Evolutionary conservation across 1,140 invertebrate species (phyloP).

Genomic region (Drosophila lowei): DNA sequence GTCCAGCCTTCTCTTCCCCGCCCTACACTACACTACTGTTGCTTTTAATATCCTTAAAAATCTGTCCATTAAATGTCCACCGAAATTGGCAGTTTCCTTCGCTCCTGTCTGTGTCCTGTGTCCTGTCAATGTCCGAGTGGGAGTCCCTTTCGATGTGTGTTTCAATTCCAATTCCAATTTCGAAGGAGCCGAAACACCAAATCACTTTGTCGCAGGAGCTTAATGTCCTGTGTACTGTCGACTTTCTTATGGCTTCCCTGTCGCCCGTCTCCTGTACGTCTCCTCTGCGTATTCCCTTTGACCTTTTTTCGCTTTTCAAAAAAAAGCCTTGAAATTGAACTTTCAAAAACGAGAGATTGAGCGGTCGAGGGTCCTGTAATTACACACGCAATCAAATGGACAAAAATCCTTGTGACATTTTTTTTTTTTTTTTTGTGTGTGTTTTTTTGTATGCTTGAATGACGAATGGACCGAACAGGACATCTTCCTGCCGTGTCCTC

Average conservation of each 20-base stretch:
- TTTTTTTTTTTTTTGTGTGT: conserved; percentile 45
- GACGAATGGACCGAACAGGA: conserved; percentile 34
- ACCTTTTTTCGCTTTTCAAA: conserved; percentile 47
- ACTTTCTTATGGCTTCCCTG: not conserved
- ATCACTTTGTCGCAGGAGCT: conserved; percentile 48
- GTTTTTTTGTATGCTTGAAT: conserved; percentile 42
- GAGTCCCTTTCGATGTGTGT: not conserved
- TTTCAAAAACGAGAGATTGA: conserved; percentile 5
- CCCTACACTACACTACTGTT: too few species aligned
- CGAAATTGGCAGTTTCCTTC: too few species aligned
- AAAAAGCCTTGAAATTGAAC: conserved; percentile 70
- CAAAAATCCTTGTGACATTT: conserved; percentile 68
- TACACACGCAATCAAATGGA: conserved; percentile 74
- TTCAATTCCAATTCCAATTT: conserved; percentile 35
- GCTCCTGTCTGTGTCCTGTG: not conserved
- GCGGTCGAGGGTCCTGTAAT: conserved; percentile 44
- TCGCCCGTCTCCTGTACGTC: conserved; percentile 1
- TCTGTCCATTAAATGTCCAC: too few species aligned
- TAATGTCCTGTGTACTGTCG: conserved; percentile 32
- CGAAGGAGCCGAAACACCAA: conserved; percentile 27
- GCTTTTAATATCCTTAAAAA: too few species aligned
- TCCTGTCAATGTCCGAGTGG: conserved; percentile 32
- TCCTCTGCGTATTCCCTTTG: conserved; percentile 51
- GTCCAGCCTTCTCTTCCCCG: too few species aligned
- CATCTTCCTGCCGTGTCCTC: conserved; percentile 8